A percentile compares a stretch with the other conserved stretches of the same genome.
phyloP scores from a whole-genome alignment of 2,888 invertebrate species.

The Diaprepes abbreviatus region DNA sequence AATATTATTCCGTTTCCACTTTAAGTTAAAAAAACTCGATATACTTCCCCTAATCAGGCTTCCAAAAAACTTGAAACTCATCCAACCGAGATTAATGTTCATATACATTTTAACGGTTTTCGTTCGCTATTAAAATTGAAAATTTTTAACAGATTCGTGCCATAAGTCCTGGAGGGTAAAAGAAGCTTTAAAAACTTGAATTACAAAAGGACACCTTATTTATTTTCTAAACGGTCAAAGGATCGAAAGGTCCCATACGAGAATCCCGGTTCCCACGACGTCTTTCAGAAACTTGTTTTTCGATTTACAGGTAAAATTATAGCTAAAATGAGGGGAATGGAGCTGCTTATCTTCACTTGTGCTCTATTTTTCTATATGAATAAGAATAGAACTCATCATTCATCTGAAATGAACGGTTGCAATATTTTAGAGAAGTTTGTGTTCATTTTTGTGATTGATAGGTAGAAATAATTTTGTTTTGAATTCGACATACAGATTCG shows the following conservation, averaged over 20 bases:
- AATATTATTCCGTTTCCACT: too few species aligned
- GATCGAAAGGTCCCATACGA: slow-evolving; percentile 56
- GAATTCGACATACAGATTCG: neutral
- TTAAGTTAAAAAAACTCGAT: slow-evolving; percentile 4
- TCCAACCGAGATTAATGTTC: slow-evolving; percentile 51
- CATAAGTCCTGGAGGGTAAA: slow-evolving; percentile 52
- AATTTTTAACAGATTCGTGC: slow-evolving; percentile 52
- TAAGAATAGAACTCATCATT: slow-evolving; percentile 11
- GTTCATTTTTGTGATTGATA: slow-evolving; percentile 33
- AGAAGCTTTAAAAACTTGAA: slow-evolving; percentile 52
- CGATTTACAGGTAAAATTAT: slow-evolving; percentile 60
- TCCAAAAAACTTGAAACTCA: slow-evolving; percentile 53
- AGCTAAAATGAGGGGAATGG: slow-evolving; percentile 21
- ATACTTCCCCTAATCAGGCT: neutral
- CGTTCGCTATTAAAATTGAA: slow-evolving; percentile 46
- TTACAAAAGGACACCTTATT: slow-evolving; percentile 57
- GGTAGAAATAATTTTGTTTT: slow-evolving; percentile 1
- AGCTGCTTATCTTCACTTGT: slow-evolving; percentile 15
- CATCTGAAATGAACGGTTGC: slow-evolving; percentile 8
- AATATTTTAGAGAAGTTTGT: neutral
- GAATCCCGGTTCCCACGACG: slow-evolving; percentile 56
- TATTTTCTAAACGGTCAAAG: slow-evolving; percentile 55
- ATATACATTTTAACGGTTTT: slow-evolving; percentile 55
- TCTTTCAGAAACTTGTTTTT: slow-evolving; percentile 59
- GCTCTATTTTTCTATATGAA: slow-evolving; percentile 23